Base-by-base conservation (phyloP, 2,888 invertebrate genomes). In the Mythimna impura region DNA sequence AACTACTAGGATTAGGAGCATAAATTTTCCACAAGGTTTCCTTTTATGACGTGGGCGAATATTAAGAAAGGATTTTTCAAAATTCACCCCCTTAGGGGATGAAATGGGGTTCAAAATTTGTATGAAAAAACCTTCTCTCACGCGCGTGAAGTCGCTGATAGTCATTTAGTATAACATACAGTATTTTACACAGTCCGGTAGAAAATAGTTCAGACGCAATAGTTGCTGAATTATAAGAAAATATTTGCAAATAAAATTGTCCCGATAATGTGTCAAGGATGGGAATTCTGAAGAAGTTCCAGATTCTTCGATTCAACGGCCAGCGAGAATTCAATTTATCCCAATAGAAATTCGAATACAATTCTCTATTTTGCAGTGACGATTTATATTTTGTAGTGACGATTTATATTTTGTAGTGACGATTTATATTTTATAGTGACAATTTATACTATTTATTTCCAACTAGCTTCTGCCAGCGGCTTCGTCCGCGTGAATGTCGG, bases 261-360 rank as follows among this genome's bases (percentile, higher is more conserved):
- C 17, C 12, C 10, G 10, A 10, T 22, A 43, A 22, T 52, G 14
- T 52, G 22, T 20, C 22, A 10, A 40, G n/a, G 17, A 12, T 22
- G 10, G 3, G 8, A 2, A 73, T 57, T 50, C 63, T 22, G 22
- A 73, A 73, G 63, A 30, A 52, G 57, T 58, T 47, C 22, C 12
- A 40, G 40, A 73, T 58, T 73, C 20, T 52, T 64, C 40, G 57
- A 22, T 73, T 50, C 40, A 43, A 43, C 25, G 22, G 52, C 30
- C 9, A 25, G 66, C 54, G 22, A 64, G 17, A 50, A 71, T 64
- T 66, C 25, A 66, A 60, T 71, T 52, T 58, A 58, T 66, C 50
- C 47, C 77, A 50, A 55, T 12, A 43, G 14, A 58, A 54, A 61
- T 30, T 5, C 30, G 64, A 61, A 76, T 43, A 8, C 14, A 30